Conservation (phyloP, 2,113 vertebrate genomes). For the Potamarius usumacintae region DNA sequence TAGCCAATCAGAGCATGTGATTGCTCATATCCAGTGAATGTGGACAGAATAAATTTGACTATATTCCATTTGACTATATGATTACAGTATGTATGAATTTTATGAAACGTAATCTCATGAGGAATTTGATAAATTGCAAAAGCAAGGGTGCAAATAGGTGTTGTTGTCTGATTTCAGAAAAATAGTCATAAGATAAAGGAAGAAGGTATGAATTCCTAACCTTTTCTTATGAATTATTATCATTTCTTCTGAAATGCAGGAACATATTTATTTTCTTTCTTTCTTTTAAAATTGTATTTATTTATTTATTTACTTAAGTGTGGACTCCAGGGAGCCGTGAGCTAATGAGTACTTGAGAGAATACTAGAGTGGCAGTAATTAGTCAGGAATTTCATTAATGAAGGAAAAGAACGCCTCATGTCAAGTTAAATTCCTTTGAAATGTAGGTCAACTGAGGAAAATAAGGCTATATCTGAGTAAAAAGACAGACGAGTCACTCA, state of each 20-base stretch:
- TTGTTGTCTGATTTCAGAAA: not conserved
- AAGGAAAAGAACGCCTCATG: conserved; percentile 13
- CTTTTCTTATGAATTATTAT: not conserved
- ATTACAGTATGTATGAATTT: not conserved
- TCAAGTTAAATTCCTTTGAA: conserved; percentile 3
- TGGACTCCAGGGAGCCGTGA: not conserved
- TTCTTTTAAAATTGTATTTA: not conserved
- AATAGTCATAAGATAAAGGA: not conserved
- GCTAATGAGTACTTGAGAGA: conserved; percentile 16
- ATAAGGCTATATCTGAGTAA: not conserved
- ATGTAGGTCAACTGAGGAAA: conserved; percentile 1
- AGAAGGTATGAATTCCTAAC: not conserved
- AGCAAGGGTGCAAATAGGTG: not conserved
- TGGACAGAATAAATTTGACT: not conserved
- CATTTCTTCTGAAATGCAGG: not conserved
- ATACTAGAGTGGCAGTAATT: conserved; percentile 24
- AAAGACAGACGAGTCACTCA: not conserved
- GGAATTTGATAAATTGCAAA: not conserved
- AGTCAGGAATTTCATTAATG: conserved; percentile 15
- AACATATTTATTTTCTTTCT: not conserved
- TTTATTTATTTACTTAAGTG: not conserved
- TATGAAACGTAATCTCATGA: not conserved
- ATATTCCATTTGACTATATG: not conserved
- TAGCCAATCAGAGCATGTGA: too few relatives aligned
- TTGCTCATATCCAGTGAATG: too few relatives aligned